Evolutionary conservation across 2,888 invertebrate genomes (phyloP).

Genomic region (Xanthia icteritia): DNA sequence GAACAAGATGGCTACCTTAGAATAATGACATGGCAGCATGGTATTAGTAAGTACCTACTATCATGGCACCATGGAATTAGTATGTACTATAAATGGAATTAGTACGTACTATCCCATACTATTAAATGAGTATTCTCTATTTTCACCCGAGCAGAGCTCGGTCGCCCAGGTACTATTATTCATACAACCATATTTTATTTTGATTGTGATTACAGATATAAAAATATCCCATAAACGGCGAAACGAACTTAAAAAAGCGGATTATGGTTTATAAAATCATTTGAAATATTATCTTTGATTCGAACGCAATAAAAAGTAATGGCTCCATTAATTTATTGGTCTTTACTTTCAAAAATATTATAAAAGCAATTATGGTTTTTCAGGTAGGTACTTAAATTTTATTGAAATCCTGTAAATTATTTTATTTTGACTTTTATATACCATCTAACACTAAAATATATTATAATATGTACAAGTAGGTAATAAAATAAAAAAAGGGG

Average conservation of each 20-base stretch:
- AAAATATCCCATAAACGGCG: slow-evolving; percentile 30
- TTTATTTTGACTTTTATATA: background rate
- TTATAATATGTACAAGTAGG: background rate
- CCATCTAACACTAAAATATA: background rate
- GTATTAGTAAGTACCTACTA: too few relatives aligned
- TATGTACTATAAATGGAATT: too few relatives aligned
- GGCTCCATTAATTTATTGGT: slow-evolving; percentile 41
- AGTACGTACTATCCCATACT: too few relatives aligned
- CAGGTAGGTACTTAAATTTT: background rate
- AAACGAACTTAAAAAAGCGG: slow-evolving; percentile 23
- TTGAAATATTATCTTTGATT: slow-evolving; percentile 51
- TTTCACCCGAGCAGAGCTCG: too few relatives aligned
- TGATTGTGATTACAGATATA: slow-evolving; percentile 41
- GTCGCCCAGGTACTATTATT: background rate
- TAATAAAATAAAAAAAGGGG: too few relatives aligned
- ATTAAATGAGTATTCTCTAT: too few relatives aligned
- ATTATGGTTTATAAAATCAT: slow-evolving; percentile 42
- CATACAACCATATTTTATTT: slow-evolving; percentile 33
- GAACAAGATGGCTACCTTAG: too few relatives aligned
- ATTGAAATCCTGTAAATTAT: background rate
- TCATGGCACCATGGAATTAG: too few relatives aligned
- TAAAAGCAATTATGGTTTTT: slow-evolving; percentile 13
- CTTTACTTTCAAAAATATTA: slow-evolving; percentile 14
- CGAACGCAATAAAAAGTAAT: slow-evolving; percentile 53
- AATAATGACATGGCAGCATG: too few relatives aligned